phyloP scores from a whole-genome alignment of 2,113 vertebrate species.

The Tetraodon nigroviridis region DNA sequence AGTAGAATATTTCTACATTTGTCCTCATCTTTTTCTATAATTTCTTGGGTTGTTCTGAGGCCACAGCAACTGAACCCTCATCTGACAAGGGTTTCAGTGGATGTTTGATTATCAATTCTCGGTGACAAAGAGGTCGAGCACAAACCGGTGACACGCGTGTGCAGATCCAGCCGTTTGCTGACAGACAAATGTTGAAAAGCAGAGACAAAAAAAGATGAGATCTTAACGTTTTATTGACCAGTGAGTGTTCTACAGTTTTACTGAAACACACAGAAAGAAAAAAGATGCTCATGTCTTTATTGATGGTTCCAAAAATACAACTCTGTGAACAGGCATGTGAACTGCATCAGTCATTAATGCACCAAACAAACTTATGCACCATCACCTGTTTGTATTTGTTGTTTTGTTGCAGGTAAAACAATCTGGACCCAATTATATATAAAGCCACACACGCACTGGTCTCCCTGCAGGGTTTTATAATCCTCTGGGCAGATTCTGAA shows the following conservation, averaged over 20 bases:
- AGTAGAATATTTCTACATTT: too few relatives aligned
- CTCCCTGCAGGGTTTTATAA: neutral
- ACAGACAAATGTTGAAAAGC: too few relatives aligned
- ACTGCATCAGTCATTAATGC: neutral
- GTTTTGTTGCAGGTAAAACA: neutral
- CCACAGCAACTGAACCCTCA: too few relatives aligned
- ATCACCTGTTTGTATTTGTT: neutral
- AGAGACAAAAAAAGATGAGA: too few relatives aligned
- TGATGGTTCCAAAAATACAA: too few relatives aligned
- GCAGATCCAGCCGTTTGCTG: too few relatives aligned
- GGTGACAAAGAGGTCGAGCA: too few relatives aligned
- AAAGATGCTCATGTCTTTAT: neutral
- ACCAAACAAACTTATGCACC: neutral
- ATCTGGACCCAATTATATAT: neutral
- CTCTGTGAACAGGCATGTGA: neutral
- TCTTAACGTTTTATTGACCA: neutral
- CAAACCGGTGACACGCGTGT: too few relatives aligned
- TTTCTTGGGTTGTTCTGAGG: too few relatives aligned
- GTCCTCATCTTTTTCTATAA: too few relatives aligned
- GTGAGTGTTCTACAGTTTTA: neutral
- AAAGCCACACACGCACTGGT: neutral
- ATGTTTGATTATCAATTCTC: too few relatives aligned
- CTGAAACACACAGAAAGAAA: neutral
- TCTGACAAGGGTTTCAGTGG: too few relatives aligned
- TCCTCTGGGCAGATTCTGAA: neutral